phyloP scores from a whole-genome alignment of 1,140 invertebrate genomes.

The Procambarus clarkii region DNA sequence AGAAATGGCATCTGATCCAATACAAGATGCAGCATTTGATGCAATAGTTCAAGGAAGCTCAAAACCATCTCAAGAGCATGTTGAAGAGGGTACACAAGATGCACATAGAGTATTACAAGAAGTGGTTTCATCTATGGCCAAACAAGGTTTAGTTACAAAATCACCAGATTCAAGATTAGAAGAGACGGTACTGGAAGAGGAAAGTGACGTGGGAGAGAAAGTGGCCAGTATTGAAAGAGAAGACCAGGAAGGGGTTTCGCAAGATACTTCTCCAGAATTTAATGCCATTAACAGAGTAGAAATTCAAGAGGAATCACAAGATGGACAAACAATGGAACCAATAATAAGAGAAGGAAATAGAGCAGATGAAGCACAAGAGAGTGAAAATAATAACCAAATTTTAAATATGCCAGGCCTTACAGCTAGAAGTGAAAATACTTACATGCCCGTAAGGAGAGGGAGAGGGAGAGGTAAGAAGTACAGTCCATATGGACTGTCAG shows the following conservation, averaged over 20 bases:
- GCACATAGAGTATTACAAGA: constrained; percentile 48
- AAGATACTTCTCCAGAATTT: neutral
- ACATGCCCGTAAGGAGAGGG: neutral
- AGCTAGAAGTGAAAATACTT: neutral
- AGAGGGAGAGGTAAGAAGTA: constrained; percentile 53
- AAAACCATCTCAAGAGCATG: neutral
- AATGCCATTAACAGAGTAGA: neutral
- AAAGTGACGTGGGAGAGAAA: neutral
- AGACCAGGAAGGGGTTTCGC: neutral
- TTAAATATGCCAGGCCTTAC: neutral
- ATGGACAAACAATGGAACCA: too few species aligned
- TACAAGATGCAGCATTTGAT: constrained; percentile 72
- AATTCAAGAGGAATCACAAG: neutral
- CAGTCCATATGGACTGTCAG: constrained; percentile 56
- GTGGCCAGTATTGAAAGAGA: neutral
- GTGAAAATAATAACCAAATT: constrained; percentile 11
- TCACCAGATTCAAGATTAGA: constrained; percentile 2
- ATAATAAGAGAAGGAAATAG: neutral
- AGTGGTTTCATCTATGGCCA: constrained; percentile 47
- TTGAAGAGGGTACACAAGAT: neutral
- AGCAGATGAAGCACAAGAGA: neutral
- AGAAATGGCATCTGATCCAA: constrained; percentile 69
- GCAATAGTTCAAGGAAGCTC: constrained; percentile 57
- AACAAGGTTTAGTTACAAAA: constrained; percentile 23
- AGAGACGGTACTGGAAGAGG: neutral